Evolutionary conservation across 2,888 invertebrate species (phyloP).

Genomic region (Neocrepidodera transversa): DNA sequence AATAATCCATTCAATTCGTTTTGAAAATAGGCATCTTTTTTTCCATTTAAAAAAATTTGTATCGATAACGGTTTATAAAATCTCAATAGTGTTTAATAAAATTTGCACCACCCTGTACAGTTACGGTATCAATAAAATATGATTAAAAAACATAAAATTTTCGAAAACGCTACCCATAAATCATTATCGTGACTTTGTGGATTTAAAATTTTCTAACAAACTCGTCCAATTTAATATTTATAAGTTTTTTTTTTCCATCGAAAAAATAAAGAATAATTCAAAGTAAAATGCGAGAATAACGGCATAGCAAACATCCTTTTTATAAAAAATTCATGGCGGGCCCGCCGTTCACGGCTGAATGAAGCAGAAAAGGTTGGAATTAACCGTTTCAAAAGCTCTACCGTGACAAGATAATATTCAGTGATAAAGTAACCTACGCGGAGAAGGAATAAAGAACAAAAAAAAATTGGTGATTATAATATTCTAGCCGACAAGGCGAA

Average conservation of each 20-base stretch:
- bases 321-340: conserved; percentile 34
- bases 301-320: conserved; percentile 30
- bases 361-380: conserved; percentile 36
- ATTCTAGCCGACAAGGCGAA: conserved; percentile 2
- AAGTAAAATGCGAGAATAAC: conserved; percentile 36
- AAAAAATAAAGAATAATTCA: conserved; percentile 30
- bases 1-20: too few relatives aligned
- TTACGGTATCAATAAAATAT: too few relatives aligned
- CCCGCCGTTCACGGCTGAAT: conserved; percentile 31
- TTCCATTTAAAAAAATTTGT: too few relatives aligned
- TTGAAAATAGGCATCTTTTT: too few relatives aligned
- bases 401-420: conserved; percentile 43
- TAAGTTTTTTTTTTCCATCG: conserved; percentile 22
- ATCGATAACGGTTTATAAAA: too few relatives aligned
- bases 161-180: too few relatives aligned
- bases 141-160: too few relatives aligned
- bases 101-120: too few relatives aligned
- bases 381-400: conserved; percentile 39
- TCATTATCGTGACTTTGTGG: conserved; percentile 5
- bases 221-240: conserved; percentile 30
- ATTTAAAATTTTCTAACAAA: conserved; percentile 5
- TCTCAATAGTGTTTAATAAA: too few relatives aligned
- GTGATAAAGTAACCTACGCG: conserved; percentile 40
- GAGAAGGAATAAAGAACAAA: conserved; percentile 24
- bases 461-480: conserved; percentile 37